Evolutionary conservation across 1,140 invertebrate species (phyloP), one percentile per base, ranked within the genome.

Genomic region (Apis florea): DNA sequence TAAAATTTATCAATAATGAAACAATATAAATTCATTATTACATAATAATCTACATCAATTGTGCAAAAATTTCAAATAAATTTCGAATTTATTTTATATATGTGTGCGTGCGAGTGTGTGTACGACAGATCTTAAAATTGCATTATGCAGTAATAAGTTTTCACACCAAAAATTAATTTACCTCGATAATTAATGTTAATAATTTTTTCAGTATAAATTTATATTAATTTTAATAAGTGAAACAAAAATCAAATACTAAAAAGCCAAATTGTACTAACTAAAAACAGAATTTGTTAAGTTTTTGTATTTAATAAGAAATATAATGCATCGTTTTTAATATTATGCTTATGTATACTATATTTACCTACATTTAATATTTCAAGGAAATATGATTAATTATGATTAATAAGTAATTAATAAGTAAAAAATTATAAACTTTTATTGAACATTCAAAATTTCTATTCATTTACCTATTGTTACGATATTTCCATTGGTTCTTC

Each of bases 401-500:
- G 31, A 12, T n/a, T n/a, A n/a, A n/a, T n/a, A n/a, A n/a, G n/a
- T n/a, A 73, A 64, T 49, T 8, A 19, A 4, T 15, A 26, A 56
- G 51, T 31, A 66, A 15, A 56, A 67, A 74, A 31, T 49, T 17
- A 49, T n/a, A 12, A 74, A 73, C 11, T 24, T 75, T 66, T 75
- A 64, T 51, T 76, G 19, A 71, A 76, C 5, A 11, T 51, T 19
- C 17, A 24, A 63, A n/a, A 59, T 49, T 24, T 9, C 11, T 9
- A 56, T 54, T 56, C 58, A 54, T 73, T 51, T 70, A 80, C 47
- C 69, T 81, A 67, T 58, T 61, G 76, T 89, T 89, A 88, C 17
- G 89, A 83, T 79, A 90, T 85, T 17, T 91, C 91, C 90, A 92
- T 92, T 6, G 83, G 11, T 75, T 90, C 89, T 12, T 90, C 90